phyloP scores from a whole-genome alignment of 2,888 invertebrate species.

The Habrosyne pyritoides region DNA sequence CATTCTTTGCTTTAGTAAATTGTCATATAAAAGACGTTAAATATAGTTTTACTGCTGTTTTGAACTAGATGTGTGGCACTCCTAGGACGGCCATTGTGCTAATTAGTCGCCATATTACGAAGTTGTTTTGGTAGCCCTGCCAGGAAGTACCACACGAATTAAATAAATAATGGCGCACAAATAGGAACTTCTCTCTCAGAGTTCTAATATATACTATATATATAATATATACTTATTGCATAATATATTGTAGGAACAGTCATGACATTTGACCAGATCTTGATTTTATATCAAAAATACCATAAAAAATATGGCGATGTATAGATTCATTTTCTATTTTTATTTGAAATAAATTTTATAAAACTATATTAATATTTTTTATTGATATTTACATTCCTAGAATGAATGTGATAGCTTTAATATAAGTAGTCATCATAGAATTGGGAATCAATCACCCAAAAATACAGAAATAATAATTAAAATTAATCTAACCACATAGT shows the following conservation, averaged over 20 bases:
- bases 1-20: not conserved
- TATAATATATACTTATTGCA: conserved; percentile 12
- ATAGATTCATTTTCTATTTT: conserved; percentile 71
- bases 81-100: too few relatives aligned
- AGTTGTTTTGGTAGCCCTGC: too few relatives aligned
- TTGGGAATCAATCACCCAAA: too few relatives aligned
- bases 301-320: conserved; percentile 52
- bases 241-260: not conserved
- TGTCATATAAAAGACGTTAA: too few relatives aligned
- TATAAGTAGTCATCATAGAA: too few relatives aligned
- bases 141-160: not conserved
- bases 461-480: too few relatives aligned
- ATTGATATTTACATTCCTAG: conserved; percentile 4
- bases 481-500: too few relatives aligned
- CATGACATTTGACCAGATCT: conserved; percentile 28
- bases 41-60: too few relatives aligned
- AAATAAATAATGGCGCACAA: conserved; percentile 38
- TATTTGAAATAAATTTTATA: conserved; percentile 62
- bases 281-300: conserved; percentile 22
- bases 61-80: too few relatives aligned
- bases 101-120: too few relatives aligned
- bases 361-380: conserved; percentile 25
- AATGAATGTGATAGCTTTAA: too few relatives aligned
- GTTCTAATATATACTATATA: conserved; percentile 16
- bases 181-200: conserved; percentile 23